Evolutionary conservation across 2,797 vertebrate genomes (phyloP).

Genomic region (Galagoides demidoff): DNA sequence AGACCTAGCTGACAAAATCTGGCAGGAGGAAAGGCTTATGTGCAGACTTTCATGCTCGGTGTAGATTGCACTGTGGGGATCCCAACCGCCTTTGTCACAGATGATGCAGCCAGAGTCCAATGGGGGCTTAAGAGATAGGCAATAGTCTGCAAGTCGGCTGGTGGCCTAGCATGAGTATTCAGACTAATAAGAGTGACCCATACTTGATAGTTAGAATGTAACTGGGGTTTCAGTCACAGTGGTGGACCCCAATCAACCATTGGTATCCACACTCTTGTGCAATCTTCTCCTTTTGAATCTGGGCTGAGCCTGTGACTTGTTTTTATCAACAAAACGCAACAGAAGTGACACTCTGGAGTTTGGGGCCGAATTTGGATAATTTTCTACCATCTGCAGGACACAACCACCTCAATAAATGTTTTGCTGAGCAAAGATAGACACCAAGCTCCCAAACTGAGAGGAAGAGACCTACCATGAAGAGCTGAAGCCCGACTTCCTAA

Average conservation of each 20-base stretch:
- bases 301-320: too few relatives aligned
- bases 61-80: background rate
- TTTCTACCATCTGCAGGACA: background rate
- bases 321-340: background rate
- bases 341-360: background rate
- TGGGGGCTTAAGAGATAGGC: background rate
- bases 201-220: background rate
- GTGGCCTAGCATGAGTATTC: background rate
- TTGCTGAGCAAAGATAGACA: background rate
- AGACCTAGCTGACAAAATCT: background rate
- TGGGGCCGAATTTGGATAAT: background rate
- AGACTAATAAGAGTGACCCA: background rate
- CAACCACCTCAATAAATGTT: background rate
- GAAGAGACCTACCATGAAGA: background rate
- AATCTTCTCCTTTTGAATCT: background rate
- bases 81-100: background rate
- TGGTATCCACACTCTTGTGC: background rate
- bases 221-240: background rate
- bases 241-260: background rate
- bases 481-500: background rate
- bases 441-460: background rate
- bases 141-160: background rate
- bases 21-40: background rate
- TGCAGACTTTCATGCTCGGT: background rate
- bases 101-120: background rate